Base-by-base conservation (phyloP, 2,888 invertebrate species). In the Rhagonycha fulva region DNA sequence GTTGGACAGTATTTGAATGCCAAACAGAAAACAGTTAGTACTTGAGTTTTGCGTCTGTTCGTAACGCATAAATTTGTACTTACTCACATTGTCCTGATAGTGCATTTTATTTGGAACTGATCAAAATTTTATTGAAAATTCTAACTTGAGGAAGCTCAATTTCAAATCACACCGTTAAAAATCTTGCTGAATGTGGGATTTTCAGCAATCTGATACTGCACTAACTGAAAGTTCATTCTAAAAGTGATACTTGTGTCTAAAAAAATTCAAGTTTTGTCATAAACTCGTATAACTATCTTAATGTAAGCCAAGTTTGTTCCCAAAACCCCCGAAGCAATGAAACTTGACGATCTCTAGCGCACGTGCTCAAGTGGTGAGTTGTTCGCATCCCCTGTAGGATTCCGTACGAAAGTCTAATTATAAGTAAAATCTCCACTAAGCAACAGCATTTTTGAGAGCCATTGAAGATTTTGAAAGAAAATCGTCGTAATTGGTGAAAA, bases 331-430 rank as follows among this genome's bases (percentile, higher is more conserved):
- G 10, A 30, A 77, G 76, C 11, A 66, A 66, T 66, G 26, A 66
- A 66, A 66, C 63, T 66, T 66, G 63, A 66, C 63, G 63, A 66
- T 24, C 63, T 66, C 76, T 69, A 77, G 74, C 75, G 77, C 72
- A 77, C 77, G 77, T 77, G 77, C 77, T 75, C 75, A 77, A 77
- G 77, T 77, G 75, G 28, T 19, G 62, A 72, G 70, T 72, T 77
- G 72, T 77, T 75, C 75, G 70, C 66, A 72, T 77, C 77, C 75
- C 77, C 72, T 75, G 72, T 74, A 74, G 77, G 75, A 77, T 74
- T 75, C 74, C 47, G 7, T 74, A 69, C 72, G 30, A 62, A 62
- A 72, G 77, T 71, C 77, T 75, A 75, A 77, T 75, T 77, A 75
- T 47, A 30, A 67, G 12, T 47, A 70, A 75, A 47, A 62, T 61